Evolutionary conservation across 1,140 invertebrate genomes (phyloP).

Genomic region (Zaprionus tsacasi): DNA sequence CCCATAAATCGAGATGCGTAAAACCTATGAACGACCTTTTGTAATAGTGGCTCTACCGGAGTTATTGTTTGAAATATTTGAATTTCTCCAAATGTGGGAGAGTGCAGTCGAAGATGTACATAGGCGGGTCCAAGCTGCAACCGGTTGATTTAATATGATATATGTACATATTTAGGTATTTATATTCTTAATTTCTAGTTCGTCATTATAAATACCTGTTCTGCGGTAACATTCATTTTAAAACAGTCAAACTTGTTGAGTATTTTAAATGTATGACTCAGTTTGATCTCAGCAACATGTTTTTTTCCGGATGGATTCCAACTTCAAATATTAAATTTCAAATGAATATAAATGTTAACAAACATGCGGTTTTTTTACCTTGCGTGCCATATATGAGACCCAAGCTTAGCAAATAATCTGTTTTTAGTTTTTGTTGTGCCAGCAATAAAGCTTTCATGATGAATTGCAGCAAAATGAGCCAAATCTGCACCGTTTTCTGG

Average conservation of each 20-base stretch:
- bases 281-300: constrained; percentile 63
- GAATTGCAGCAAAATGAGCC: constrained; percentile 91
- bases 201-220: constrained; percentile 53
- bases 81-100: constrained; percentile 87
- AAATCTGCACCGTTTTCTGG: constrained; percentile 96
- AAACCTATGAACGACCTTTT: constrained; percentile 91
- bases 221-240: constrained; percentile 59
- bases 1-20: constrained; percentile 87
- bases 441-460: constrained; percentile 87
- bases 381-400: constrained; percentile 70
- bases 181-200: background rate
- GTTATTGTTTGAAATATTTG: constrained; percentile 92
- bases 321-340: constrained; percentile 26
- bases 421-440: constrained; percentile 85
- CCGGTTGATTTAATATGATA: background rate
- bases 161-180: background rate
- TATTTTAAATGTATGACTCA: constrained; percentile 63
- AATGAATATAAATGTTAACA: too few relatives aligned
- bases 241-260: constrained; percentile 57
- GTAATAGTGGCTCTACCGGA: constrained; percentile 91
- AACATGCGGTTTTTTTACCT: constrained; percentile 42
- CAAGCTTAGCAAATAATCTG: constrained; percentile 26
- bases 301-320: constrained; percentile 51
- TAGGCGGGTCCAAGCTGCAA: constrained; percentile 91
- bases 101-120: constrained; percentile 89